phyloP scores from a whole-genome alignment of 2,888 invertebrate species.

The Caenorhabditis angaria region DNA sequence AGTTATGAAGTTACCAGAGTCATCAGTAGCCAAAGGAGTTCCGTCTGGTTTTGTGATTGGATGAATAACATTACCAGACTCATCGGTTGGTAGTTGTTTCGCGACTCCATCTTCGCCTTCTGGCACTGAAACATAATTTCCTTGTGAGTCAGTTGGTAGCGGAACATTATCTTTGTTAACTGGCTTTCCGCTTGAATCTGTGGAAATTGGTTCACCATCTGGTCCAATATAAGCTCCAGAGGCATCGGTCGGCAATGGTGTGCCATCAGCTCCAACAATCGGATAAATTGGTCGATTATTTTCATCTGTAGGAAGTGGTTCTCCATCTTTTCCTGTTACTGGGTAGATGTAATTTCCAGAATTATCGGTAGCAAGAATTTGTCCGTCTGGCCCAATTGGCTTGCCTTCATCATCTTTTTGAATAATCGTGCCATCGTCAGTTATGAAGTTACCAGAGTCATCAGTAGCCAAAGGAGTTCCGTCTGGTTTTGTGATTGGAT shows the following conservation, averaged over 20 bases:
- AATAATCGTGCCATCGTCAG: slow-evolving; percentile 13
- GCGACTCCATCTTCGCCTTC: slow-evolving; percentile 1
- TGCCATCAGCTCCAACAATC: slow-evolving; percentile 26
- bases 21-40: slow-evolving; percentile 18
- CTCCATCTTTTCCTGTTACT: slow-evolving; percentile 33
- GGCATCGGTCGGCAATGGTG: slow-evolving; percentile 33
- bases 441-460: slow-evolving; percentile 24
- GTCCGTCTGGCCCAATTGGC: slow-evolving; percentile 39
- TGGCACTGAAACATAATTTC: slow-evolving; percentile 45
- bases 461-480: slow-evolving; percentile 38
- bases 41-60: slow-evolving; percentile 36
- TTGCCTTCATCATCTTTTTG: slow-evolving; percentile 21
- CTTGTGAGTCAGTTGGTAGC: slow-evolving; percentile 56
- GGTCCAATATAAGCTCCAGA: slow-evolving; percentile 25
- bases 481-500: slow-evolving; percentile 32
- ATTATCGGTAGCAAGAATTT: slow-evolving; percentile 41
- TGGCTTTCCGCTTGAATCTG: slow-evolving; percentile 28
- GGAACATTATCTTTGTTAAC: slow-evolving; percentile 31
- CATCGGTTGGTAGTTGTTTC: too few relatives aligned
- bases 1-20: slow-evolving; percentile 31
- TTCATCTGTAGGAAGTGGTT: slow-evolving; percentile 32
- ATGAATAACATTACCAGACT: slow-evolving; percentile 44
- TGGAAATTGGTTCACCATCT: slow-evolving; percentile 47
- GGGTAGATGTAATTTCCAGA: slow-evolving; percentile 43
- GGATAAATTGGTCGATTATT: slow-evolving; percentile 29